Evolutionary conservation across 2,797 vertebrate genomes (phyloP), one percentile per base, ranked within the genome.

Genomic region (Sphenodon punctatus): DNA sequence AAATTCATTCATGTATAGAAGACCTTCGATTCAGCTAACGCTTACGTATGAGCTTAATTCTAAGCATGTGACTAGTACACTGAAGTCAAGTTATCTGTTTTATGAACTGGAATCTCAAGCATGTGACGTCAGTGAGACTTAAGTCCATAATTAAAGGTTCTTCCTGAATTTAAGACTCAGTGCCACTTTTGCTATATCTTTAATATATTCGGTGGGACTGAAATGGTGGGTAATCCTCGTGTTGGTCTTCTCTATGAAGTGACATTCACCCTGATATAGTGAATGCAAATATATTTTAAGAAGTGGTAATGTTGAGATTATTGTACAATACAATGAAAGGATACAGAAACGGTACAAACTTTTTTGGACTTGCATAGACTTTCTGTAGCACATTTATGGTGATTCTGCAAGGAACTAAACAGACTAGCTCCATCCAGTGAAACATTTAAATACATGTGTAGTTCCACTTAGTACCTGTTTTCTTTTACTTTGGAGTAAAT

Each of bases 81-180:
- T 71, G 64, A 65, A 70, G 69, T 48, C 19, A 64, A 59, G 19
- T 63, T 86, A 75, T 72, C 75, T 15, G 49, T 39, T 78, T 77
- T 89, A 41, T 71, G 16, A 32, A 65, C 67, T 89, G 43, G 72
- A 23, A 80, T 32, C 66, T 82, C 63, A 82, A 27, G 48, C 19
- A 32, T 38, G 8, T 58, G 65, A 75, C 46, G 79, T 87, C 5
- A 32, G 3, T 68, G 3, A 51, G 17, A 1, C 73, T 78, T 75
- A 55, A 58, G 64, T 53, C 42, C 30, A 10, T 22, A 55, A 25
- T 45, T 71, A 80, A 70, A 34, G 2, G 2, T n/a, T 5, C 74
- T 69, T 78, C 25, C 55, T 78, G 46, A 55, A 56, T 13, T 63
- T 23, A 5, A 7, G 3, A n/a, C n/a, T n/a, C n/a, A n/a, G n/a